These are phyloP conservation scores for Capromys pilorides DNA, from an alignment of 2,797 vertebrate species.

Conservation along the genomic window DNA sequence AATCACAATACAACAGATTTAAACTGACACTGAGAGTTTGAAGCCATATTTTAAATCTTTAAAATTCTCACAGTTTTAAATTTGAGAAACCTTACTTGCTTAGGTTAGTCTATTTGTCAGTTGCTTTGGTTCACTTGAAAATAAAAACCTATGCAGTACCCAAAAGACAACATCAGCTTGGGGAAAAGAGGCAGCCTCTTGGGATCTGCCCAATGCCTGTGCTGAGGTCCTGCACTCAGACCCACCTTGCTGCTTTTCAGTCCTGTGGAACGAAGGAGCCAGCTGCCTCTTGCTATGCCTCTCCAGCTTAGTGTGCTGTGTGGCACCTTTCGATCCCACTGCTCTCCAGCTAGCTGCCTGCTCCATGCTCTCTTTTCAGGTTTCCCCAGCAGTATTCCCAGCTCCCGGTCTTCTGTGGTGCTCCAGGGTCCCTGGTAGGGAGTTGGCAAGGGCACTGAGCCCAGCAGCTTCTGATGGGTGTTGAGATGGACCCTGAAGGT, in stretches of 20 bases:
- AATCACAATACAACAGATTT: constrained; percentile 22
- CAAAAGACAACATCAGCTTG: not conserved
- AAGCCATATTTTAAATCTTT: not conserved
- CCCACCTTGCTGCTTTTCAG: not conserved
- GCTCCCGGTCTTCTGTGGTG: not conserved
- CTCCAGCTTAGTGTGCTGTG: not conserved
- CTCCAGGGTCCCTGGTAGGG: not conserved
- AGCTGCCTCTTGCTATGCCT: not conserved
- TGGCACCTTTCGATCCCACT: not conserved
- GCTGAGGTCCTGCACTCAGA: not conserved
- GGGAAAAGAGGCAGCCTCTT: not conserved
- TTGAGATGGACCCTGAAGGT: not conserved
- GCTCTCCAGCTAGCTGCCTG: not conserved
- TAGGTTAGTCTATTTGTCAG: constrained; percentile 2
- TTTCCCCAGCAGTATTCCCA: not conserved
- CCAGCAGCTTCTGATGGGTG: not conserved
- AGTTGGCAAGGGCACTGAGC: not conserved
- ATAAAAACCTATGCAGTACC: not conserved
- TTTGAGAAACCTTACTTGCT: not conserved
- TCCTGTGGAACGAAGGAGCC: not conserved
- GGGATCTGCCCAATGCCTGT: not conserved
- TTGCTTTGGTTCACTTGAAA: constrained; percentile 5
- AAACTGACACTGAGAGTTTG: constrained; percentile 41
- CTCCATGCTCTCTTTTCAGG: not conserved
- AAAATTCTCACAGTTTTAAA: not conserved